These are phyloP conservation scores for Podotricha telesiphe DNA, from an alignment of 2,888 invertebrate species.

Conservation along the genomic window DNA sequence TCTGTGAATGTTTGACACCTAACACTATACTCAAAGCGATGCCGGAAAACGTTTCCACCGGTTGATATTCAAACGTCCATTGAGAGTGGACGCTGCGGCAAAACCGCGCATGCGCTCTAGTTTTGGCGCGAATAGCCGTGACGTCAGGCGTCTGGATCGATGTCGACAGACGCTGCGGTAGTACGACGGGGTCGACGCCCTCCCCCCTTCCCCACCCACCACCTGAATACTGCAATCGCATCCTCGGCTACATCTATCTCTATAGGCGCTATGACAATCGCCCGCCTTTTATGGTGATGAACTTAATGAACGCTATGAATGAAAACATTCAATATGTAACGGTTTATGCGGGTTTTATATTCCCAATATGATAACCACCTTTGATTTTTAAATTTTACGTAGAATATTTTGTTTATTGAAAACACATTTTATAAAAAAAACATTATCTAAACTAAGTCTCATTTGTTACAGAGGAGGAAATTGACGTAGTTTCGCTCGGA, in stretches of 20 bases:
- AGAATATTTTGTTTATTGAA: neutral
- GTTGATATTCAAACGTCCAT: slow-evolving; percentile 74
- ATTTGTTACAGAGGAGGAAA: slow-evolving; percentile 90
- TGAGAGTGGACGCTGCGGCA: slow-evolving; percentile 81
- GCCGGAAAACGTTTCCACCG: slow-evolving; percentile 76
- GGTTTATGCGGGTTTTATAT: slow-evolving; percentile 54
- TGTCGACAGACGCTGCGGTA: slow-evolving; percentile 84
- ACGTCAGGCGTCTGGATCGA: slow-evolving; percentile 84
- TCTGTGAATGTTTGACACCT: slow-evolving; percentile 18
- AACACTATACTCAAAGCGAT: slow-evolving; percentile 42
- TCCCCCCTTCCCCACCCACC: slow-evolving; percentile 62
- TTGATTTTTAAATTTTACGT: slow-evolving; percentile 5
- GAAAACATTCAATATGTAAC: slow-evolving; percentile 62
- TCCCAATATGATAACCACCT: slow-evolving; percentile 30
- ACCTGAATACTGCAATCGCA: slow-evolving; percentile 80
- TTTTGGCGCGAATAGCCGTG: slow-evolving; percentile 84
- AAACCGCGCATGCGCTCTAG: slow-evolving; percentile 78
- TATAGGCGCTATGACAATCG: slow-evolving; percentile 66
- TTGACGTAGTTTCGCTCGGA: slow-evolving; percentile 91
- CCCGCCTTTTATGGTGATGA: slow-evolving; percentile 72
- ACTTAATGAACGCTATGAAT: slow-evolving; percentile 70
- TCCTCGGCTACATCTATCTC: slow-evolving; percentile 68
- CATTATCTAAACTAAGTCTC: slow-evolving; percentile 52
- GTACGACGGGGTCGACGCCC: slow-evolving; percentile 81
- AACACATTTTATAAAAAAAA: neutral